These are phyloP conservation scores for Limenitis camilla DNA, from an alignment of 2,888 invertebrate species.

Conservation along the genomic window DNA sequence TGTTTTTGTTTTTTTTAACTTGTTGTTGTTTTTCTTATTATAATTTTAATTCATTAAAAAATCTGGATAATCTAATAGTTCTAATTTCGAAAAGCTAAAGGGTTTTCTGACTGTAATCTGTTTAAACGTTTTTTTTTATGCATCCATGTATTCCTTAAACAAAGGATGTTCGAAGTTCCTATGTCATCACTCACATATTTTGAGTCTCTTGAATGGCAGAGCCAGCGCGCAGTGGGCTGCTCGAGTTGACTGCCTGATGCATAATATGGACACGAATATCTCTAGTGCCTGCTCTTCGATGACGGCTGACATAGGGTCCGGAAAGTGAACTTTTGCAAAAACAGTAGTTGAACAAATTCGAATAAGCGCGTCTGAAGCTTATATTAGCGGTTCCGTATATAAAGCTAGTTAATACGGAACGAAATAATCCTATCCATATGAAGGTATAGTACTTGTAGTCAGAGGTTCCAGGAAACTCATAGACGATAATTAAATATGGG, in stretches of 20 bases:
- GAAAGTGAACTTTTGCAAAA: slow-evolving; percentile 81
- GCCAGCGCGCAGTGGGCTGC: slow-evolving; percentile 60
- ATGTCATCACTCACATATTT: slow-evolving; percentile 17
- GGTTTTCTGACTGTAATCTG: too few species aligned
- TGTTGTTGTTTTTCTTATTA: too few species aligned
- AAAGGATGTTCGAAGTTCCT: neutral
- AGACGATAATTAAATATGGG: slow-evolving; percentile 78
- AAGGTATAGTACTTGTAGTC: slow-evolving; percentile 77
- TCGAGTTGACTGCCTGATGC: slow-evolving; percentile 32
- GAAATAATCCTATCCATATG: slow-evolving; percentile 81
- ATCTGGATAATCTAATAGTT: too few species aligned
- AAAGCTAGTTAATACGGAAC: slow-evolving; percentile 79
- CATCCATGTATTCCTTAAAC: neutral
- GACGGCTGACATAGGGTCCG: slow-evolving; percentile 77
- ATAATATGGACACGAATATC: slow-evolving; percentile 85
- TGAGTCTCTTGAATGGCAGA: slow-evolving; percentile 32
- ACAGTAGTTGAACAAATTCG: slow-evolving; percentile 84
- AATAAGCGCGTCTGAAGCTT: slow-evolving; percentile 81
- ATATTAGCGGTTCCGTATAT: slow-evolving; percentile 77
- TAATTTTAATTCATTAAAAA: too few species aligned
- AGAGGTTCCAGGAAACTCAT: slow-evolving; percentile 59
- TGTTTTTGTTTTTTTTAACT: too few species aligned
- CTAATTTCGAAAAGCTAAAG: too few species aligned
- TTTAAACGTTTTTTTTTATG: neutral
- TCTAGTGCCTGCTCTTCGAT: slow-evolving; percentile 68